Conservation (phyloP, 2,113 vertebrate genomes). For the Cettia cetti region DNA sequence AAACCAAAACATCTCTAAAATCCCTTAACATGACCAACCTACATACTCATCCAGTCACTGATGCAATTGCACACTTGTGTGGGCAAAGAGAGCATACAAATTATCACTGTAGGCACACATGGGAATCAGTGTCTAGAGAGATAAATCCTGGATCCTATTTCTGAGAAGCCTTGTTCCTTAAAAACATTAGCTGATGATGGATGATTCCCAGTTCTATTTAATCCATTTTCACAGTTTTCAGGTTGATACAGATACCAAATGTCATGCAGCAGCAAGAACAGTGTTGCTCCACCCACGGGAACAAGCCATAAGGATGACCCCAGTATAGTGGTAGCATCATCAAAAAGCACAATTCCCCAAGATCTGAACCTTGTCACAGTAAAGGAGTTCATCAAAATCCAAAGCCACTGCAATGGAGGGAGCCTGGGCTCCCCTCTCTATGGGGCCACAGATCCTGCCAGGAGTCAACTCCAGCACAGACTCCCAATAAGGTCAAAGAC, state of each 20-base stretch:
- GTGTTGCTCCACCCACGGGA: accelerated
- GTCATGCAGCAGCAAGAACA: not conserved
- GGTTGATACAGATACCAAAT: not conserved
- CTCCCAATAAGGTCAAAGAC: not conserved
- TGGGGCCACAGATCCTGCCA: not conserved
- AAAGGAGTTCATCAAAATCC: too few species aligned
- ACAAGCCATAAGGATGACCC: not conserved
- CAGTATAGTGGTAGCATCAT: not conserved
- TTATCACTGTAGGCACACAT: not conserved
- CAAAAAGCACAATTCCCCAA: not conserved
- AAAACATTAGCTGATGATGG: not conserved
- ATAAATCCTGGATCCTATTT: not conserved
- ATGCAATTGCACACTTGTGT: not conserved
- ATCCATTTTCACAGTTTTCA: not conserved
- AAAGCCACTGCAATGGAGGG: not conserved
- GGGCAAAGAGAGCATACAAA: not conserved
- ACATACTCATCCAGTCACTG: not conserved
- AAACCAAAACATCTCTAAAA: not conserved
- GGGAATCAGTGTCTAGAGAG: not conserved
- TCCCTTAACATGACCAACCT: not conserved
- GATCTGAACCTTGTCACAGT: not conserved
- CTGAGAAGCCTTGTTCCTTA: not conserved
- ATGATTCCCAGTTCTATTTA: not conserved
- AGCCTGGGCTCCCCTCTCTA: not conserved
- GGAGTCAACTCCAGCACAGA: not conserved